phyloP scores from a whole-genome alignment of 1,140 invertebrate genomes.

The Rhagoletis zephyria region DNA sequence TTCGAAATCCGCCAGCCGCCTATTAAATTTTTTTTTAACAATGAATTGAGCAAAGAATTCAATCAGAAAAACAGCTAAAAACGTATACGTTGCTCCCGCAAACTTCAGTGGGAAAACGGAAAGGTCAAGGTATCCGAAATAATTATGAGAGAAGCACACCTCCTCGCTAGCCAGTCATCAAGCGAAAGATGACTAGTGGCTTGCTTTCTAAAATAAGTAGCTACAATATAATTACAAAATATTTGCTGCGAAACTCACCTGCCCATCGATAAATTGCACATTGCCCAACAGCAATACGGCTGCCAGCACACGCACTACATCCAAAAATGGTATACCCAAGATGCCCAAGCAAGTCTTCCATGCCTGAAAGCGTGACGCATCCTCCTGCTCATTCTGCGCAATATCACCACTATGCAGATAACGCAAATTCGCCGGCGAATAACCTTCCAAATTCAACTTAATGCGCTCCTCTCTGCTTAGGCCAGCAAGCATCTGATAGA shows the following conservation, averaged over 20 bases:
- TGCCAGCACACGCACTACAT: constrained; percentile 91
- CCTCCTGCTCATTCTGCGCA: constrained; percentile 83
- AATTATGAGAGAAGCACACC: too few species aligned
- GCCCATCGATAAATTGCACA: constrained; percentile 87
- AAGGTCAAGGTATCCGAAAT: too few species aligned
- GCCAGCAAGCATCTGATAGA: constrained; percentile 96
- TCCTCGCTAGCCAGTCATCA: too few species aligned
- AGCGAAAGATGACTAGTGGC: too few species aligned
- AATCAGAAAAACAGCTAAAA: too few species aligned
- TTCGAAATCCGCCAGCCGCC: too few species aligned
- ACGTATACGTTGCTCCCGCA: too few species aligned
- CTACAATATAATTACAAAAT: too few species aligned
- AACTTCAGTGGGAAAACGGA: too few species aligned
- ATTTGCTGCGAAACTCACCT: constrained; percentile 61
- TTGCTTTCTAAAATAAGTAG: too few species aligned
- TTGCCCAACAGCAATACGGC: constrained; percentile 93
- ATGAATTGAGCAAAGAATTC: too few species aligned
- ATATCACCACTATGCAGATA: constrained; percentile 86
- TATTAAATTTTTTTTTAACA: too few species aligned
- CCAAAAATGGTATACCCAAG: constrained; percentile 92
- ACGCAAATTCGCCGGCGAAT: constrained; percentile 83
- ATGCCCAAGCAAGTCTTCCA: constrained; percentile 93
- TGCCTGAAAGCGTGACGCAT: constrained; percentile 84
- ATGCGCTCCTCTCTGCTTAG: constrained; percentile 88
- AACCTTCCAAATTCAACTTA: constrained; percentile 88